phyloP scores from a whole-genome alignment of 2,113 vertebrate species.

The Carassius auratus region DNA sequence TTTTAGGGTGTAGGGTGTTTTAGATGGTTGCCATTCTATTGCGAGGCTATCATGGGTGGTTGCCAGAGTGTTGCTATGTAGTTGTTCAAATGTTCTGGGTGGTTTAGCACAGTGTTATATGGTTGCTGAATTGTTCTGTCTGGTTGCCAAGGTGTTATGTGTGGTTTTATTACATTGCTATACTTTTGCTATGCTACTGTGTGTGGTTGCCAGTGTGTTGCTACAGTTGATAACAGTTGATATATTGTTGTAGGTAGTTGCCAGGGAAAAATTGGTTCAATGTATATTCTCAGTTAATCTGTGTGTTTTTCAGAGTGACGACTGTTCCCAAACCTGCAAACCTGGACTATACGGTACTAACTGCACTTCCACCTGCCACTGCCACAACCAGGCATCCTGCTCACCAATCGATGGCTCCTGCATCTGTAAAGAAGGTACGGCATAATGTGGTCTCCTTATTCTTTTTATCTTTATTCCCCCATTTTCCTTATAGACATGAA shows the following conservation, averaged over 20 bases:
- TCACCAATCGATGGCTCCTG: conserved; percentile 90
- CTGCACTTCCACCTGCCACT: conserved; percentile 88
- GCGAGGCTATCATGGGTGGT: neutral
- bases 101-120: neutral
- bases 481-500: neutral
- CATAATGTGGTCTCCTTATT: conserved; percentile 31
- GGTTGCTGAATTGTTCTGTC: too few relatives aligned
- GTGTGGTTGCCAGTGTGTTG: too few relatives aligned
- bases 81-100: neutral
- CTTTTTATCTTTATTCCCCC: neutral
- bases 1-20: too few relatives aligned
- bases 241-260: neutral
- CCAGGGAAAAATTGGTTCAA: neutral
- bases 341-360: conserved; percentile 86
- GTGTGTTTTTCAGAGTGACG: conserved; percentile 81
- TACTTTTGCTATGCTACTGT: neutral
- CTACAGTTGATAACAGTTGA: neutral
- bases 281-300: neutral
- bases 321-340: conserved; percentile 84
- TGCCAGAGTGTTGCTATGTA: neutral
- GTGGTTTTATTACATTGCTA: neutral
- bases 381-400: conserved; percentile 85
- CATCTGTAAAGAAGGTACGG: conserved; percentile 90
- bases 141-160: neutral
- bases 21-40: neutral